Base-by-base conservation (phyloP, 1,140 invertebrate genomes). In the Zaprionus tsacasi region DNA sequence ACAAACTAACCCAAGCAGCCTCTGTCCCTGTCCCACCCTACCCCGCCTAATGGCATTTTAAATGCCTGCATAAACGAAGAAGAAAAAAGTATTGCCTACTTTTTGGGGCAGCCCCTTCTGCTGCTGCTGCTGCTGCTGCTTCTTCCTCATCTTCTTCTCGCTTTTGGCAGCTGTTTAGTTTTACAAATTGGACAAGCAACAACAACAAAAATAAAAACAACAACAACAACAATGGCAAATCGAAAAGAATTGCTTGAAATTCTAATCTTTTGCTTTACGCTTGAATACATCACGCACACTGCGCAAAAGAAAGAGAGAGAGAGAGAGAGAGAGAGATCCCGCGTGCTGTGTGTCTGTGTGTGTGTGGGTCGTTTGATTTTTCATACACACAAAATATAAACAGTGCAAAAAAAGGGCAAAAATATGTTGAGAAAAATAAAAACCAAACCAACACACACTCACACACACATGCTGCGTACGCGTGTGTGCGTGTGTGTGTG, bases 261-360 rank as follows among this genome's bases (percentile, higher is more conserved):
- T 87, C 83, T 87, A 87, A 87, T 87, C 83, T 88, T 70, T 81
- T 78, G 70, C 73, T 87, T 87, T 50, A 87, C 83, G 85, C 83
- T 88, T 87, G 83, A 87, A 74, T 88, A 72, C 73, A 61, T 71
- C 61, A 76, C 73, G 63, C 50, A 57, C 61, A 17, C 21, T 13
- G 35, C 8, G 60, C 3, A 43, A 8, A 3, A 45, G 40, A 45
- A 13, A 13, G 3, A 43, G 40, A 43, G 40, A 45, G 40, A 15
- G n/a, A 13, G n/a, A 15, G 40, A 43, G 7, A 6, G 40, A 6
- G 11, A 2, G 36, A n/a, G 17, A 15, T 11, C 11, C 54, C 11
- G 36, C n/a, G n/a, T n/a, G n/a, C n/a, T 43, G 30, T 55, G 40
- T 40, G n/a, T 52, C 35, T 15, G 15, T 57, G 48, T 50, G 60